Evolutionary conservation across 2,888 invertebrate species (phyloP), one percentile per base, ranked within the genome.

Genomic region (Dryobotodes eremita): DNA sequence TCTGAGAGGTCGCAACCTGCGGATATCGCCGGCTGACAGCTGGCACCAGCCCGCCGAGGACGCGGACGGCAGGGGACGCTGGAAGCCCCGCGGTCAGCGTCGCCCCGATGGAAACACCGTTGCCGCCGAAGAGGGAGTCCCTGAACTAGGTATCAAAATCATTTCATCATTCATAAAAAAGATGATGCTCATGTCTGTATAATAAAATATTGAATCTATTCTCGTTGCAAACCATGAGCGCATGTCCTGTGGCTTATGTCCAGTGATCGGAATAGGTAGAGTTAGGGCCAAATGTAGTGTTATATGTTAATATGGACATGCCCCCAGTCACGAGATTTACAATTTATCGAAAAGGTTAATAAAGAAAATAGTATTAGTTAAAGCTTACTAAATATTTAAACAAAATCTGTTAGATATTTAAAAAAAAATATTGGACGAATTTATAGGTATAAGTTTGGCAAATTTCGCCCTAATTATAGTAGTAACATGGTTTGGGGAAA

Each of bases 41-140:
- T 97, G 97, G 97, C 97, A 97, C 90, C 97, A 98, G 89, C 97
- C 97, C 0, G 94, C 92, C 0, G 95, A 95, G 84, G 94, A 94
- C 68, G 90, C 93, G 0, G 92, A 95, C 61, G 95, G 95, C 88
- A 86, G 94, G 82, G 93, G 95, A 13, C 94, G 93, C 42, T 95
- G 94, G 94, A 95, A 93, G 89, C 59, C 68, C 1, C 89, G 89
- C 26, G 83, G 89, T 23, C 87, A 84, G 36, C 86, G 87, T n/a
- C 80, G 84, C 5, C 82, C 80, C 13, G 86, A 88, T 8, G 78
- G 48, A 8, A 62, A 75, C 50, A 17, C 66, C 1, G 59, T 82
- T 48, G 23, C 77, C 11, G 13, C 77, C 20, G 76, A 78, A 71
- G 71, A 20, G 57, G 85, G 17, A 55, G 26, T 61, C 17, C 61